These are phyloP conservation scores for Pterocles burchelli DNA, from an alignment of 2,113 vertebrate species.

Conservation along the genomic window DNA sequence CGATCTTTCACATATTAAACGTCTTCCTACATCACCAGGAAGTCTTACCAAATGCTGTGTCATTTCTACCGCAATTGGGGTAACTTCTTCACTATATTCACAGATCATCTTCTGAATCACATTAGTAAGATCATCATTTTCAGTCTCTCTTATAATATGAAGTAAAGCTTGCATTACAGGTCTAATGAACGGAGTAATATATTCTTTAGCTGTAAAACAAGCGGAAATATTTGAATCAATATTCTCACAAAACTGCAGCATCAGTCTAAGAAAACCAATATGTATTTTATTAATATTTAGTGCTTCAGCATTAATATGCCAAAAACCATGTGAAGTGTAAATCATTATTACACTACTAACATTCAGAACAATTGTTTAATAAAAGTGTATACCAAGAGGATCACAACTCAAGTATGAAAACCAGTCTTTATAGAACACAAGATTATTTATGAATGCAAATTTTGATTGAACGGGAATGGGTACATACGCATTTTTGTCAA, in stretches of 20 bases:
- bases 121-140: slow-evolving; percentile 98
- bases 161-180: slow-evolving; percentile 98
- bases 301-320: not conserved
- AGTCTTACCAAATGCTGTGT: slow-evolving; percentile 95
- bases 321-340: not conserved
- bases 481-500: not conserved
- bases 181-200: slow-evolving; percentile 94
- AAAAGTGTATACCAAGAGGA: not conserved
- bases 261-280: not conserved
- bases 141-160: slow-evolving; percentile 97
- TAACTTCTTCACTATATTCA: slow-evolving; percentile 98
- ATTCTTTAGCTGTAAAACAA: slow-evolving; percentile 90
- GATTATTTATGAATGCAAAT: not conserved
- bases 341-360: not conserved
- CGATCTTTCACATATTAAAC: not conserved
- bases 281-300: not conserved
- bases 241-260: not conserved
- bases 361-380: not conserved
- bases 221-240: not conserved
- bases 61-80: slow-evolving; percentile 99
- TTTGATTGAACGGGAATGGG: not conserved
- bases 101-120: slow-evolving; percentile 99
- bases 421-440: not conserved
- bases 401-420: not conserved
- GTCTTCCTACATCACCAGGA: not conserved